Evolutionary conservation across 2,113 vertebrate species (phyloP), one percentile per base, ranked within the genome.

Genomic region (Oryzias melastigma): DNA sequence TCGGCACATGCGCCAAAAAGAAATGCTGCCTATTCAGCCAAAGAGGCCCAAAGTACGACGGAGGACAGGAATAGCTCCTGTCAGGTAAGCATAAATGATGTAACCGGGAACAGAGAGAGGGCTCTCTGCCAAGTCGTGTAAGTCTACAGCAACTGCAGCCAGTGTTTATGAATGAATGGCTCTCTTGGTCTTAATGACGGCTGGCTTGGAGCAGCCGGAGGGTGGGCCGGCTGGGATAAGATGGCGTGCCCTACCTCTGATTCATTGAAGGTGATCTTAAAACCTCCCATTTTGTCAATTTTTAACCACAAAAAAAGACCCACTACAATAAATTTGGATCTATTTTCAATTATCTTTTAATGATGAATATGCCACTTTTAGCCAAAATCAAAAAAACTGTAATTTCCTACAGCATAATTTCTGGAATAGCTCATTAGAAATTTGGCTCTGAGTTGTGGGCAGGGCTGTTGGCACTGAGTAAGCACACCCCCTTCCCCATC

Each of bases 81-180:
- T 82, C 86, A 88, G 86, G 80, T 85, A 84, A 77, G 83, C 71
- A 85, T 82, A 80, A 89, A 85, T 87, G 86, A 87, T 87, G 85
- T 75, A 88, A 86, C 62, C 65, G 67, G 19, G 80, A 81, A 76
- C 53, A 81, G 73, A 69, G 69, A 80, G 50, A 68, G 20, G 83
- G 83, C 58, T 59, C 47, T 50, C 65, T 62, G 88, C 86, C 85
- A 88, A 81, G 82, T 78, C 85, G 78, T 49, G 65, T 86, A 88
- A 35, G 80, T 72, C 81, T 80, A 66, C 62, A 82, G 78, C 79
- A 65, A 73, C 72, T 44, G 60, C 83, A 78, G 79, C 69, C 77
- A 50, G 66, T 58, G 68, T 83, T 88, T 88, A 83, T 90, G 88
- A 90, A 90, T 90, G 88, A 87, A 76, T 68, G 63, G 65, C 43